Percentiles rank a stretch among this genome's conserved stretches.
These are phyloP conservation scores for Zelostemma sp. DNA, from an alignment of 1,140 invertebrate genomes.

Conservation along the genomic window DNA sequence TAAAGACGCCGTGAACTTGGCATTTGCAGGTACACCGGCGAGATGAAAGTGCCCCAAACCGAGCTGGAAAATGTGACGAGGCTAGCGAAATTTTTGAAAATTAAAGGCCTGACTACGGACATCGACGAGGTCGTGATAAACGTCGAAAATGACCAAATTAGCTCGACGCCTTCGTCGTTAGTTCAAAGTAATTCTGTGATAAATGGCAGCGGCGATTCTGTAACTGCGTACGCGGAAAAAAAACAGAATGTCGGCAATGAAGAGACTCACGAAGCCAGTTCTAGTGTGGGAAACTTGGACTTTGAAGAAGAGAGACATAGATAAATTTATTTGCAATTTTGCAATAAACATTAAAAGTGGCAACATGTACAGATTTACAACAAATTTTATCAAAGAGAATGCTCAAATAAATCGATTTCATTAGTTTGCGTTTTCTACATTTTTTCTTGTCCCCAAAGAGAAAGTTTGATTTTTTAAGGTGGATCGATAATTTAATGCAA, in stretches of 20 bases:
- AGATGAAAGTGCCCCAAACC: not conserved
- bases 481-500: no score
- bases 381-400: not conserved
- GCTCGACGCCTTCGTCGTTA: not conserved
- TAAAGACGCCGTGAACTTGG: no score
- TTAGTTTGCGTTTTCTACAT: not conserved
- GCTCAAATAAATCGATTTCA: conserved; percentile 1
- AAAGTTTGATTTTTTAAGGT: no score
- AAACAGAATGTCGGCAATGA: not conserved
- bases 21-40: conserved; percentile 6
- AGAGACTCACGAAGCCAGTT: not conserved
- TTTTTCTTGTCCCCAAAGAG: not conserved
- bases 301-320: conserved; percentile 1
- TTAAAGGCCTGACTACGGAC: conserved; percentile 3
- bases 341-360: not conserved
- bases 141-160: not conserved
- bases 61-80: conserved; percentile 18
- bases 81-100: not conserved
- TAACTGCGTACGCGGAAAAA: not conserved
- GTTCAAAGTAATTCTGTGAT: not conserved
- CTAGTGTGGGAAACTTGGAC: not conserved
- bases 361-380: no score
- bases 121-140: not conserved
- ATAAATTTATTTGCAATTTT: no score
- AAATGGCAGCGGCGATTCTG: not conserved